phyloP scores from a whole-genome alignment of 2,888 invertebrate species.

The Drosophila fulvimacula region DNA sequence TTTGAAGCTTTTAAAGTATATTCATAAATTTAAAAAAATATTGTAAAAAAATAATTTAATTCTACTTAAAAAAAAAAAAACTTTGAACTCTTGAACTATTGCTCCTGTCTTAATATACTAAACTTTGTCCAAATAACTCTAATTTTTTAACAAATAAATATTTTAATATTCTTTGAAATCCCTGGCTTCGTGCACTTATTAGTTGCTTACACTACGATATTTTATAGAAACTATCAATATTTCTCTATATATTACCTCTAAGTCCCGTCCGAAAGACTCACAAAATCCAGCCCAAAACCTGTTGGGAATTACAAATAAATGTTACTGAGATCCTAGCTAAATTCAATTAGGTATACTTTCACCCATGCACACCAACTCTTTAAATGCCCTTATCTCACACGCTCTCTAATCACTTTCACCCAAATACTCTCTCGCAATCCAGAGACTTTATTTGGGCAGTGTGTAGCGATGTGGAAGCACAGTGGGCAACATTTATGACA shows the following conservation, averaged over 20 bases:
- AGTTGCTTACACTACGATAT: neutral
- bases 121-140: too few species aligned
- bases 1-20: too few species aligned
- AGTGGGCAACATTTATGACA: conserved; percentile 65
- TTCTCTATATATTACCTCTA: neutral
- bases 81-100: too few species aligned
- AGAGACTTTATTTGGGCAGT: conserved; percentile 4
- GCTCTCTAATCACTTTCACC: neutral
- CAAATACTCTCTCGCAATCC: neutral
- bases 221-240: neutral
- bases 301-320: neutral
- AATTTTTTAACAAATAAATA: too few species aligned
- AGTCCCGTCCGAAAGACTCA: neutral
- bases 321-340: too few species aligned
- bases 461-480: conserved; percentile 29
- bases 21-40: too few species aligned
- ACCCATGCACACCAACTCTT: neutral
- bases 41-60: too few species aligned
- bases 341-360: too few species aligned
- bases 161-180: too few species aligned
- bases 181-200: neutral
- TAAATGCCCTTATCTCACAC: neutral
- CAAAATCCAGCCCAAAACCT: neutral
- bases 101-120: too few species aligned
- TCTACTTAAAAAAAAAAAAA: too few species aligned